Evolutionary conservation across 2,113 vertebrate species (phyloP).

Genomic region (Pachyramphus minor): DNA sequence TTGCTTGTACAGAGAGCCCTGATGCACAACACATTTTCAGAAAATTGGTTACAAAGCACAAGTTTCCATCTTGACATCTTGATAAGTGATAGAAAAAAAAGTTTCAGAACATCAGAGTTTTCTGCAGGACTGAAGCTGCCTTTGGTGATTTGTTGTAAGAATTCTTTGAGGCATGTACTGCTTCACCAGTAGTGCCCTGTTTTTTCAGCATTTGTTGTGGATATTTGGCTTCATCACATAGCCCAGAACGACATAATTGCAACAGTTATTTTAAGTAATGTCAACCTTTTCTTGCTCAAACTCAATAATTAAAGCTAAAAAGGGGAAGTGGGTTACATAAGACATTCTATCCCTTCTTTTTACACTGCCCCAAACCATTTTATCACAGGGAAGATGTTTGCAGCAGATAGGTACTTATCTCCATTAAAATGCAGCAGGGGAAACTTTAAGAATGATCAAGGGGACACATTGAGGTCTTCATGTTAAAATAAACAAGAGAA

Average conservation of each 20-base stretch:
- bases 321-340: not conserved
- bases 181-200: not conserved
- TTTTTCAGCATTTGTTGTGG: not conserved
- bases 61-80: not conserved
- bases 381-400: not conserved
- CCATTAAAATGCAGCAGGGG: slow-evolving; percentile 7
- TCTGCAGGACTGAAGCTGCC: not conserved
- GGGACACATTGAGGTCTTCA: not conserved
- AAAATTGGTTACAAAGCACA: not conserved
- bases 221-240: not conserved
- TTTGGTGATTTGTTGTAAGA: not conserved
- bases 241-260: not conserved
- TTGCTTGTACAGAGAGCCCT: not conserved
- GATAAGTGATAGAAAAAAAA: not conserved
- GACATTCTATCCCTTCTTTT: not conserved
- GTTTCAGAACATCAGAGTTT: not conserved
- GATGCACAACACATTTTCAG: rapidly evolving
- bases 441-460: not conserved
- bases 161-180: not conserved
- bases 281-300: not conserved
- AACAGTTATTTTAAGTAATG: not conserved
- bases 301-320: not conserved
- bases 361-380: not conserved
- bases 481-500: slow-evolving; percentile 12
- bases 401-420: not conserved